Conservation (phyloP, 1,140 invertebrate genomes). For the Platyscapa corneri region DNA sequence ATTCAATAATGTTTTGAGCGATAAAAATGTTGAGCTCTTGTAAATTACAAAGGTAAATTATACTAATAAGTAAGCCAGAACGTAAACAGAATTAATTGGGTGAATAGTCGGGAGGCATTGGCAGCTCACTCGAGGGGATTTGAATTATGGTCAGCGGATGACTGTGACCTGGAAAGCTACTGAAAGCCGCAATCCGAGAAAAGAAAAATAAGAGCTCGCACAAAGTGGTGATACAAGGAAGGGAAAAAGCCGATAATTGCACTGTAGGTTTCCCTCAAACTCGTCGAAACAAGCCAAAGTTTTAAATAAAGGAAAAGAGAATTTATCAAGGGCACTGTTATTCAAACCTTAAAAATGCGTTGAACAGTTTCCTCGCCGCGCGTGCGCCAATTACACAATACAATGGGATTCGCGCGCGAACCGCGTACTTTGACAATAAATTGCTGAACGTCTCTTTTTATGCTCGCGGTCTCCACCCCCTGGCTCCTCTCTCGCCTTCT, state of each 20-base stretch:
- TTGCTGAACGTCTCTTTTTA: slow-evolving; percentile 2
- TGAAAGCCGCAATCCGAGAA: background rate
- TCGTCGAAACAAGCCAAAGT: background rate
- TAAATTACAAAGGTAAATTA: background rate
- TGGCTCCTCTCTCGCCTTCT: background rate
- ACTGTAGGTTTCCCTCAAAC: background rate
- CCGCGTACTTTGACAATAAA: background rate
- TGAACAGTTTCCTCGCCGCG: background rate
- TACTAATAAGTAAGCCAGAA: background rate
- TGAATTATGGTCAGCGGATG: slow-evolving; percentile 30
- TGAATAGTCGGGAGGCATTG: background rate
- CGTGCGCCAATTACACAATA: slow-evolving; percentile 15
- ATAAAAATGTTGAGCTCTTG: background rate
- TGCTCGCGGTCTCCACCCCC: background rate
- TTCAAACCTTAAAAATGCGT: background rate
- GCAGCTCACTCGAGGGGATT: background rate
- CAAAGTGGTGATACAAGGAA: background rate
- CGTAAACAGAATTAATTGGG: slow-evolving; percentile 7
- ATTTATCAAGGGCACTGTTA: background rate
- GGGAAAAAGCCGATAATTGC: slow-evolving; percentile 18
- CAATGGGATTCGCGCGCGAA: background rate
- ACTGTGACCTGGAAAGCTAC: background rate
- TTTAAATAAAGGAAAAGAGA: background rate
- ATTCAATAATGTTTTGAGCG: background rate
- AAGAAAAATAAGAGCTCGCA: background rate